Conservation (phyloP, 2,113 vertebrate species). For the Sceloporus tristichus region DNA sequence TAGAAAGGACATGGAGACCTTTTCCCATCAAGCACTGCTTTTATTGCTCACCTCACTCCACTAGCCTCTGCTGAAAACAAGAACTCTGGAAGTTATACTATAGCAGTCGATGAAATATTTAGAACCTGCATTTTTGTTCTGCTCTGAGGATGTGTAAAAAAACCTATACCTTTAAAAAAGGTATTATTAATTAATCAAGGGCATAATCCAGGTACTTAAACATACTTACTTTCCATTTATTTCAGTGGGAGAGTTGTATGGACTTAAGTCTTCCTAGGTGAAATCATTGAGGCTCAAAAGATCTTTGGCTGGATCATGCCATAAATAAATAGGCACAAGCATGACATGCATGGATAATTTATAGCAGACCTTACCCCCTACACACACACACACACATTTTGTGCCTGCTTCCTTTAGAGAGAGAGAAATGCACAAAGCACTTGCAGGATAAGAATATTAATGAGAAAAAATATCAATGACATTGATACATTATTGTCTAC, state of each 20-base stretch:
- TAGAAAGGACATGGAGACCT: no score
- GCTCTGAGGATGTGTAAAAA: no score
- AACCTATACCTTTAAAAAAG: no score
- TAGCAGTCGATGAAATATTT: no score
- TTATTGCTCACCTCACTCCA: no score
- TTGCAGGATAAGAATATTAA: neutral
- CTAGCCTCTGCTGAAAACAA: no score
- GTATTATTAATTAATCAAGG: no score
- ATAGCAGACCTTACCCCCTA: slow-evolving; percentile 25
- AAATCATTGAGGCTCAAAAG: neutral
- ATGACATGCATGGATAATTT: slow-evolving; percentile 17
- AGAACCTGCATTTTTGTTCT: no score
- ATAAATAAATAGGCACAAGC: slow-evolving; percentile 13
- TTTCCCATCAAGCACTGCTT: no score
- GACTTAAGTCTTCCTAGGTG: neutral
- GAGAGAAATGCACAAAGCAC: neutral
- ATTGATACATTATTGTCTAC: slow-evolving; percentile 51
- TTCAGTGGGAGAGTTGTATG: neutral
- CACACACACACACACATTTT: neutral
- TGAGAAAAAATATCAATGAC: neutral
- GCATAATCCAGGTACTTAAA: no score
- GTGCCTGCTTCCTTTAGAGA: slow-evolving; percentile 20
- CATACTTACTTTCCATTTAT: neutral
- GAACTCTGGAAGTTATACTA: no score
- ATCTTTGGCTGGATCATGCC: neutral